phyloP scores from a whole-genome alignment of 2,888 invertebrate genomes.

The Amblyjoppa fuscipennis region DNA sequence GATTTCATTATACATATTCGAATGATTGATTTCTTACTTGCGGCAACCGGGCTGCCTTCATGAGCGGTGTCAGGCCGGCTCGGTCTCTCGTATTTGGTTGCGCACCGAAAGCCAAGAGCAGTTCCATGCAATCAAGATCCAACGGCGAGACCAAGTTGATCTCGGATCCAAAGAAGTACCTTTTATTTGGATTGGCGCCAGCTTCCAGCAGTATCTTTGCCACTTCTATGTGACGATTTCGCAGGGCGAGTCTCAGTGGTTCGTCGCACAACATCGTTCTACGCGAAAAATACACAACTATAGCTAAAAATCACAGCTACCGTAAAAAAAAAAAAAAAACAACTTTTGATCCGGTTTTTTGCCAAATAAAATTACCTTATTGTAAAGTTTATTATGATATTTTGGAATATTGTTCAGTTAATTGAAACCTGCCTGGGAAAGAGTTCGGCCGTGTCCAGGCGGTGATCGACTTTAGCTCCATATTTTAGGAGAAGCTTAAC shows the following conservation, averaged over 20 bases:
- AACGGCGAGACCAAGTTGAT: conserved; percentile 93
- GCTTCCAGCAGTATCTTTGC: conserved; percentile 91
- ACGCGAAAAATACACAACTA: conserved; percentile 11
- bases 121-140: conserved; percentile 92
- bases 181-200: conserved; percentile 95
- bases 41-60: conserved; percentile 94
- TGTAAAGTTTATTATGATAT: background rate
- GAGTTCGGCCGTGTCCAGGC: conserved; percentile 90
- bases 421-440: conserved; percentile 86
- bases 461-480: conserved; percentile 93
- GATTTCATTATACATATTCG: background rate
- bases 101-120: conserved; percentile 94
- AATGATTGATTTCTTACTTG: conserved; percentile 86
- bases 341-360: no score
- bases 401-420: background rate
- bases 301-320: background rate
- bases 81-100: conserved; percentile 95
- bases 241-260: conserved; percentile 94
- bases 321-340: background rate
- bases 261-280: conserved; percentile 93
- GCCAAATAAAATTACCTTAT: background rate
- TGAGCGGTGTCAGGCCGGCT: conserved; percentile 94
- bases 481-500: conserved; percentile 91
- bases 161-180: conserved; percentile 96
- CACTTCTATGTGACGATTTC: conserved; percentile 93